Percentiles rank a stretch among this genome's conserved stretches.
These are phyloP conservation scores for Anaspis maculata DNA, from an alignment of 2,888 invertebrate species.

Conservation along the genomic window DNA sequence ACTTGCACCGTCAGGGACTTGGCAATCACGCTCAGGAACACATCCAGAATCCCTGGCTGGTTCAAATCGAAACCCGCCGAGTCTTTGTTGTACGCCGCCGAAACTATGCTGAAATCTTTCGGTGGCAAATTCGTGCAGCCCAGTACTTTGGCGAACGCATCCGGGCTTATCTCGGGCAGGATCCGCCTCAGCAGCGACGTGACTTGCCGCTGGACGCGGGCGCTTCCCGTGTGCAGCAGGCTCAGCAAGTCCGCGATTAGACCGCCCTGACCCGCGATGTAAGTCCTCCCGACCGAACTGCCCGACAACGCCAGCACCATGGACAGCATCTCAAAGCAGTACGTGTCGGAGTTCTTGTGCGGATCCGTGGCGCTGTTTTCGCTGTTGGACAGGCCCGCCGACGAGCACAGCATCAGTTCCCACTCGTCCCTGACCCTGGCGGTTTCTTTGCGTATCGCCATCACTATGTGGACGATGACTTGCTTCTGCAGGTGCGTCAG, in stretches of 20 bases:
- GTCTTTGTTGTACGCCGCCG: conserved; percentile 47
- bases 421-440: conserved; percentile 82
- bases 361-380: conserved; percentile 40
- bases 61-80: conserved; percentile 48
- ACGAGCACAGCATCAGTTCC: conserved; percentile 60
- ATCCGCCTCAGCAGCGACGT: conserved; percentile 80
- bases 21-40: conserved; percentile 82
- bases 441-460: conserved; percentile 86
- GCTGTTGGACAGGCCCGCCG: conserved; percentile 36
- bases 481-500: conserved; percentile 88
- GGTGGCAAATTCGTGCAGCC: conserved; percentile 64
- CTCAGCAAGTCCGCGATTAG: conserved; percentile 77
- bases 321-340: conserved; percentile 95
- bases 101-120: conserved; percentile 66
- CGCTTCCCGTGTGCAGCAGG: conserved; percentile 87
- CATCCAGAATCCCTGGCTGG: conserved; percentile 72
- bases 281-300: conserved; percentile 81
- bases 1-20: conserved; percentile 87
- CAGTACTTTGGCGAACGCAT: conserved; percentile 68
- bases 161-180: conserved; percentile 82
- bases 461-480: conserved; percentile 82
- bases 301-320: conserved; percentile 92
- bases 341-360: conserved; percentile 66
- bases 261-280: conserved; percentile 82
- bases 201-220: conserved; percentile 89